Conservation (phyloP, 2,113 vertebrate species). For the Osmerus eperlanus region DNA sequence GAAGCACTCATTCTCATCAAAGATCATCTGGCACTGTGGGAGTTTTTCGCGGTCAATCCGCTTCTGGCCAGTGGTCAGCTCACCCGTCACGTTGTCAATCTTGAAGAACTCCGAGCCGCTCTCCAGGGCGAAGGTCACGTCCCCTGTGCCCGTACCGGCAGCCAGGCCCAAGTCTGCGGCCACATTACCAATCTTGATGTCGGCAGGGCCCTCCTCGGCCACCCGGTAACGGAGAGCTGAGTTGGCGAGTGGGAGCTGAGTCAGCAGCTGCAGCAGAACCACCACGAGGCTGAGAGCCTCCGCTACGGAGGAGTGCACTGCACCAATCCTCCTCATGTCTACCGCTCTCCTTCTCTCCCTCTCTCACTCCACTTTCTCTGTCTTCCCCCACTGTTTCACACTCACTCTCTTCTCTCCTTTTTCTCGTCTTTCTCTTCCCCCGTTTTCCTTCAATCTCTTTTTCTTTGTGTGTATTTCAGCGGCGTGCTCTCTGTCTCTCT, state of each 20-base stretch:
- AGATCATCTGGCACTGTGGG: conserved; percentile 96
- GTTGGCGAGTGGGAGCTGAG: conserved; percentile 80
- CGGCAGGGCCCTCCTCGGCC: conserved; percentile 89
- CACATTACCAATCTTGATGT: conserved; percentile 93
- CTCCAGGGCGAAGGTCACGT: conserved; percentile 95
- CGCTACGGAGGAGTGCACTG: conserved; percentile 68
- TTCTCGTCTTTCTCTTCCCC: background rate
- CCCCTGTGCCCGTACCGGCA: conserved; percentile 80
- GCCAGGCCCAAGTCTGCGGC: conserved; percentile 82
- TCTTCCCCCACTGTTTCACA: conserved; percentile 13
- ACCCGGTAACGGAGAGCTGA: conserved; percentile 91
- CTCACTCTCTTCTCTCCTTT: background rate
- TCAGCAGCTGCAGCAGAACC: conserved; percentile 80
- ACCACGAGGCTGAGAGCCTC: conserved; percentile 71
- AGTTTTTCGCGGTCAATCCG: conserved; percentile 96
- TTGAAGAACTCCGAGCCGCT: conserved; percentile 94
- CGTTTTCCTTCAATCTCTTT: conserved; percentile 4
- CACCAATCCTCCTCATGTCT: conserved; percentile 73
- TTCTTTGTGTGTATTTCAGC: background rate
- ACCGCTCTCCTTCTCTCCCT: conserved; percentile 1
- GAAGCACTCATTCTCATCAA: conserved; percentile 97
- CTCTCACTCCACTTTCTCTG: conserved; percentile 14
- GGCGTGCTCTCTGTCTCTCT: background rate
- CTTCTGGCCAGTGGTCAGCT: conserved; percentile 87
- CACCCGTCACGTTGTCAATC: conserved; percentile 96